Evolutionary conservation across 1,140 invertebrate genomes (phyloP).

Genomic region (Bombus difficillimus): DNA sequence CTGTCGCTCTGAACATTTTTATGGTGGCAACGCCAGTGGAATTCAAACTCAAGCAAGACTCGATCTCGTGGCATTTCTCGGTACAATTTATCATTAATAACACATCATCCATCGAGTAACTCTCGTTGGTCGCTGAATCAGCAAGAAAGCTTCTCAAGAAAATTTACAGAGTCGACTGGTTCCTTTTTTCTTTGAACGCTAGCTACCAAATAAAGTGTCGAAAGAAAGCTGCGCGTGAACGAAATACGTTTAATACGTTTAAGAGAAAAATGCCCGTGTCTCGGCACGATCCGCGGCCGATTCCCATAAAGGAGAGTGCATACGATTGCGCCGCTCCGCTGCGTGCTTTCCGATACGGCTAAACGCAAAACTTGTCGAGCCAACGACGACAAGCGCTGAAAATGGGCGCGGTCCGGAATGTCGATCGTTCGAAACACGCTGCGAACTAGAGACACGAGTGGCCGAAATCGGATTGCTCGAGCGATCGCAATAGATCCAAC

Average conservation of each 20-base stretch:
- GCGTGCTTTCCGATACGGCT: constrained; percentile 37
- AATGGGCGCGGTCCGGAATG: constrained; percentile 80
- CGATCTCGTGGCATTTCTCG: background rate
- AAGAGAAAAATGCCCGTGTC: constrained; percentile 32
- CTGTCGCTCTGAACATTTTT: background rate
- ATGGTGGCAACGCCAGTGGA: background rate
- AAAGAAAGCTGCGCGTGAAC: constrained; percentile 38
- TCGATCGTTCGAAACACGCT: constrained; percentile 70
- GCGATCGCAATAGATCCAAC: background rate
- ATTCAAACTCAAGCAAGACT: background rate
- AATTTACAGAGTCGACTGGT: background rate
- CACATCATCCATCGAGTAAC: background rate
- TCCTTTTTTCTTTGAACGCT: background rate
- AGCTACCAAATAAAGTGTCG: constrained; percentile 40
- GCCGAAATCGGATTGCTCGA: background rate
- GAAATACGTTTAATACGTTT: constrained; percentile 26
- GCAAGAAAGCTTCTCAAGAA: constrained; percentile 20
- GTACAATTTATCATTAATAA: background rate
- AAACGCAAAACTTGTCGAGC: constrained; percentile 76
- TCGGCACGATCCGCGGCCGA: background rate
- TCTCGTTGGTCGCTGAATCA: background rate
- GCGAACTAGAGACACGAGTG: constrained; percentile 26
- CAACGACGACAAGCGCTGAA: constrained; percentile 73
- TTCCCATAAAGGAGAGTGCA: constrained; percentile 46
- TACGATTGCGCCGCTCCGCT: constrained; percentile 32